phyloP scores from a whole-genome alignment of 2,888 invertebrate species.

The Microplitis deprimator region DNA sequence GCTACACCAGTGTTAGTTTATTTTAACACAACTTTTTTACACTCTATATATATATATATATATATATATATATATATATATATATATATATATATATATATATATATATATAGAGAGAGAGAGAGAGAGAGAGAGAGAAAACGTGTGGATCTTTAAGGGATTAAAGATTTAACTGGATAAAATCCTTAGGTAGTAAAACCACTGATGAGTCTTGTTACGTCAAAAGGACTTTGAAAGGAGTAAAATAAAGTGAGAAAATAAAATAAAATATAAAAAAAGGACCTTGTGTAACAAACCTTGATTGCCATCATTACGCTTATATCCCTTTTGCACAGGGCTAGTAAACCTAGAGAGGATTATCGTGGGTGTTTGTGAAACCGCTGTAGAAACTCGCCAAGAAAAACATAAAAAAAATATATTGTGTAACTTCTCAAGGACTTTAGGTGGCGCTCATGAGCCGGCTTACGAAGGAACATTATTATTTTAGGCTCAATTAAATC shows the following conservation, averaged over 20 bases:
- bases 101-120: no score
- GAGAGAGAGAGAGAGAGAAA: not conserved
- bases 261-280: not conserved
- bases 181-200: not conserved
- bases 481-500: not conserved
- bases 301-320: slow-evolving; percentile 43
- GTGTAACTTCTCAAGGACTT: no score
- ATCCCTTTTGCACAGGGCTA: not conserved
- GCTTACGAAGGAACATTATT: not conserved
- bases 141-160: slow-evolving; percentile 3
- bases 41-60: no score
- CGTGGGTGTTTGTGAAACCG: not conserved
- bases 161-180: slow-evolving; percentile 27
- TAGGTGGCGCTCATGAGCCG: not conserved
- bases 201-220: not conserved
- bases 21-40: no score
- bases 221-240: not conserved
- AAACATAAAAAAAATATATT: not conserved
- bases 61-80: no score
- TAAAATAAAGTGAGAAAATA: not conserved
- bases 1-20: no score
- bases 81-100: no score
- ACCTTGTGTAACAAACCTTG: slow-evolving; percentile 24
- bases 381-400: not conserved
- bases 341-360: slow-evolving; percentile 12